Percentiles rank a stretch among this genome's conserved stretches.
Evolutionary conservation across 2,888 invertebrate genomes (phyloP).

Genomic region (Lamproptera curius): DNA sequence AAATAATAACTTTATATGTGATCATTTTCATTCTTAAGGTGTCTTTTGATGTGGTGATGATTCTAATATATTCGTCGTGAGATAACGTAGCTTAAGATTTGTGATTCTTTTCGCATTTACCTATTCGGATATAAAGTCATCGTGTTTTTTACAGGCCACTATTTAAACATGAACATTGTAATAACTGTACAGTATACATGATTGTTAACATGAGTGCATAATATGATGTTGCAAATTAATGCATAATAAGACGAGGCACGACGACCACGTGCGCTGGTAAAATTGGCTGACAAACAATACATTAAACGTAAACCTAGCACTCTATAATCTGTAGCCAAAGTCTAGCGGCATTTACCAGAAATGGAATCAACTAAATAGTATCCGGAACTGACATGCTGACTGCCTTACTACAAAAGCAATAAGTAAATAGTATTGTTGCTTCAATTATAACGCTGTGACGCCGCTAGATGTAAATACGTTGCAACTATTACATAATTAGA

Average conservation of each 20-base stretch:
- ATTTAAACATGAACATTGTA: background rate
- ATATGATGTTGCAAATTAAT: too few species aligned
- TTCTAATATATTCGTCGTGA: conserved; percentile 4
- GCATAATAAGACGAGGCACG: too few species aligned
- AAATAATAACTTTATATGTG: conserved; percentile 5
- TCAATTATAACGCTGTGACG: background rate
- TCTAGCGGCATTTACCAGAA: background rate
- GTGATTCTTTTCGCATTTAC: background rate
- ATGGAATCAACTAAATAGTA: too few species aligned
- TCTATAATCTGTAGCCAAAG: background rate
- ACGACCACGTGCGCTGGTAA: too few species aligned
- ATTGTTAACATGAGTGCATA: too few species aligned
- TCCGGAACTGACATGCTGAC: too few species aligned
- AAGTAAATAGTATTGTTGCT: too few species aligned
- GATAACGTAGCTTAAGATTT: background rate
- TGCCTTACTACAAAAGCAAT: too few species aligned
- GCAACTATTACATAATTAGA: background rate
- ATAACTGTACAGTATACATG: background rate
- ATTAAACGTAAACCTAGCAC: background rate
- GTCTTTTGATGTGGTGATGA: conserved; percentile 5
- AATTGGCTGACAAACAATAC: too few species aligned
- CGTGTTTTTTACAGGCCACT: background rate
- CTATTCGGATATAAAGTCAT: background rate
- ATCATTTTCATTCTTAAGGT: conserved; percentile 4
- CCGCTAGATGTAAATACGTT: background rate